Base-by-base conservation (phyloP, 2,797 vertebrate genomes). In the Zenarchopterus dispar region DNA sequence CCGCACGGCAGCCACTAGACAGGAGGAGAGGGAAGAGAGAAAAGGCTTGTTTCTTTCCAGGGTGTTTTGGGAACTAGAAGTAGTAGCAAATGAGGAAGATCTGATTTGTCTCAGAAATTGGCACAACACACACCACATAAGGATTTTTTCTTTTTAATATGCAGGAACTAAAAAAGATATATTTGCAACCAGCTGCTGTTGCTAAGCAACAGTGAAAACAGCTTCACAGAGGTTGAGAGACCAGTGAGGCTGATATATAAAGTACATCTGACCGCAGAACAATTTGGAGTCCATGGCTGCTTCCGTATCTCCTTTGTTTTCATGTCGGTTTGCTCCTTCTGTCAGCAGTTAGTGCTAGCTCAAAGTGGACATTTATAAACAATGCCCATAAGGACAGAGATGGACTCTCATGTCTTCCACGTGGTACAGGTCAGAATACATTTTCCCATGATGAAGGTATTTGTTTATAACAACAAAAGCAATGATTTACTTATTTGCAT, bases 1-100 rank as follows among this genome's bases (percentile, higher is more conserved):
- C 76, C 97, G 93, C 89, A 98, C 95, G 0, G 95, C 95, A 86
- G 95, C 64, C 88, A 92, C 89, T 92, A 84, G 49, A 84, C 36
- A 44, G 77, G 77, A 76, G 1, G 56, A 85, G 59, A 81, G 50
- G 76, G 67, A 72, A 56, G 71, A 86, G 71, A 81, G 53, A 77
- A 50, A 2, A 77, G 62, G 67, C 77, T 82, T 58, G 75, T 78
- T 77, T 84, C 56, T 73, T 47, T 67, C 28, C 26, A 9, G 67
- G 68, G 66, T 59, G 75, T 61, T 70, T 75, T 56, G 65, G 67
- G 42, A 13, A 75, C 48, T 58, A 36, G 55, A 59, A 39, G 36
- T 4, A 54, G 59, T 26, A 47, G 60, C 8, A 33, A 49, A 51
- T 15, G 41, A 66, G 65, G 49, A 58, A 42, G 47, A 56, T 61